These are phyloP conservation scores for Raja brachyura DNA, from an alignment of 2,113 vertebrate species.

Conservation along the genomic window DNA sequence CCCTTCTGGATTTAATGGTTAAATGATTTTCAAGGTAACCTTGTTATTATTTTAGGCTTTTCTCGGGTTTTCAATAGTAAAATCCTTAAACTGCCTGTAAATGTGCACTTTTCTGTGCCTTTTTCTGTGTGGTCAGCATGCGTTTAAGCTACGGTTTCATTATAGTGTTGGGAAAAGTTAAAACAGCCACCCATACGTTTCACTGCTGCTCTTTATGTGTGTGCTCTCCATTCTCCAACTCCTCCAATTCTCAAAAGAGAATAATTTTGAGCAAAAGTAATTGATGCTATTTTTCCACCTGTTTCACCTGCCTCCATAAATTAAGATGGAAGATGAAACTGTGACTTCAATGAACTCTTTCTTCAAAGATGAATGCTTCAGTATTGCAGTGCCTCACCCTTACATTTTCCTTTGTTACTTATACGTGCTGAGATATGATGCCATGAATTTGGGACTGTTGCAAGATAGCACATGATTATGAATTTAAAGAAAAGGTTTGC, in stretches of 20 bases:
- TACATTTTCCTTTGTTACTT: neutral
- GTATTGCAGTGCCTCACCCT: neutral
- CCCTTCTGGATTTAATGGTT: neutral
- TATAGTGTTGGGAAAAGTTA: conserved; percentile 16
- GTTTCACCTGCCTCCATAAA: neutral
- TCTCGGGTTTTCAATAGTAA: neutral
- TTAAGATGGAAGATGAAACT: neutral
- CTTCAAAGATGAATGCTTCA: neutral
- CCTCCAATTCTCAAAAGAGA: neutral
- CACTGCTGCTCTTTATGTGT: neutral
- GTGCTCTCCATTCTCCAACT: neutral
- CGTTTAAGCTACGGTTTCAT: conserved; percentile 26
- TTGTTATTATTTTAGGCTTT: neutral
- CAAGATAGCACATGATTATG: too few relatives aligned
- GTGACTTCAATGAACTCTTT: too few relatives aligned
- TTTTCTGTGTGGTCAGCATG: conserved; percentile 11
- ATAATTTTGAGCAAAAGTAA: neutral
- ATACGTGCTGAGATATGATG: neutral
- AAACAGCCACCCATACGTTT: conserved; percentile 29
- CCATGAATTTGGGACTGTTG: neutral
- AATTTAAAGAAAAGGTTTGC: neutral
- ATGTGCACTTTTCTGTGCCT: conserved; percentile 18
- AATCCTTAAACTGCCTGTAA: conserved; percentile 24
- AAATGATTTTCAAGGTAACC: neutral
- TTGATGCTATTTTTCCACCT: neutral